These are phyloP conservation scores for Limnephilus rhombicus DNA, from an alignment of 2,888 invertebrate genomes.

Conservation along the genomic window DNA sequence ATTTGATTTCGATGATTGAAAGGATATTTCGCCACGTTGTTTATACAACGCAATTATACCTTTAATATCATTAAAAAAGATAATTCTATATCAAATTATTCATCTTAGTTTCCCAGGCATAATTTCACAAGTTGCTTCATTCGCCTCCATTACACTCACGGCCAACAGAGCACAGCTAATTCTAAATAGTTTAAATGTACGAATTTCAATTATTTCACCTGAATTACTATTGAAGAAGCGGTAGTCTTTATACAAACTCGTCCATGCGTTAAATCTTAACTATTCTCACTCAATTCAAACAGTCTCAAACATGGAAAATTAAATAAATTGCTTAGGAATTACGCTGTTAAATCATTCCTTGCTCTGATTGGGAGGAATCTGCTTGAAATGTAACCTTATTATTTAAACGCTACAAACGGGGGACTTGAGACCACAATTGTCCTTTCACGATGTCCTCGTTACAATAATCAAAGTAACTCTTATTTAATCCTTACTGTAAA, in stretches of 20 bases:
- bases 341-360: slow-evolving; percentile 16
- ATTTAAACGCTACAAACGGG: not conserved
- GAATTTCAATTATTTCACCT: slow-evolving; percentile 38
- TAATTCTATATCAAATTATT: slow-evolving; percentile 13
- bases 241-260: slow-evolving; percentile 6
- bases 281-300: not conserved
- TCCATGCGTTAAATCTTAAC: not conserved
- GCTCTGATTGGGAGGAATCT: slow-evolving; percentile 34
- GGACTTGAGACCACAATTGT: not conserved
- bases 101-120: slow-evolving; percentile 16
- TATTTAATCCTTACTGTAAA: not conserved
- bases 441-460: not conserved
- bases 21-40: not conserved
- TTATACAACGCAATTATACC: not conserved
- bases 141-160: slow-evolving; percentile 14
- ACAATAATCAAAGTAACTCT: not conserved
- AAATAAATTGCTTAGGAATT: slow-evolving; percentile 10
- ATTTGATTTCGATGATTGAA: not conserved
- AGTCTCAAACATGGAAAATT: not conserved
- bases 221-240: slow-evolving; percentile 21
- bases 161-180: slow-evolving; percentile 20
- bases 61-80: not conserved
- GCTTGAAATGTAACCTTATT: not conserved
- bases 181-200: slow-evolving; percentile 34
- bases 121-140: slow-evolving; percentile 37